phyloP scores from a whole-genome alignment of 2,797 vertebrate species.

The Centropyge bicolor region DNA sequence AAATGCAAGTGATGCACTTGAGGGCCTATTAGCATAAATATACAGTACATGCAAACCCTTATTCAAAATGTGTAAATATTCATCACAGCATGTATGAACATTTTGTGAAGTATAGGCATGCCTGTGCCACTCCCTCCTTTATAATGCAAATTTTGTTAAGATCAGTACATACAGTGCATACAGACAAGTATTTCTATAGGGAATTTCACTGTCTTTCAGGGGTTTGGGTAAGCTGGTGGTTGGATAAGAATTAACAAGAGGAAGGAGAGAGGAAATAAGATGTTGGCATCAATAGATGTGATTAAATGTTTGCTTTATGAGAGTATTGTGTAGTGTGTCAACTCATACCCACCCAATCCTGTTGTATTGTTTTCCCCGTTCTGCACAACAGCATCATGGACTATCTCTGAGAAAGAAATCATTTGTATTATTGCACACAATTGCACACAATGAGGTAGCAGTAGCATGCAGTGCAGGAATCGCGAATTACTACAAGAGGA shows the following conservation, averaged over 20 bases:
- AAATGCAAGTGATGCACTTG: constrained; percentile 49
- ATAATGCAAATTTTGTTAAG: constrained; percentile 41
- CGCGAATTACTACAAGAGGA: neutral
- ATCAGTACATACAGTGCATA: constrained; percentile 11
- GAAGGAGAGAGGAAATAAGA: neutral
- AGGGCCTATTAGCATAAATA: constrained; percentile 45
- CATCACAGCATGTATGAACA: constrained; percentile 42
- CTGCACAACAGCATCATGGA: constrained; percentile 45
- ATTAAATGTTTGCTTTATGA: neutral
- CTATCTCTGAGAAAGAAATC: constrained; percentile 56
- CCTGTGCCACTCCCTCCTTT: constrained; percentile 21
- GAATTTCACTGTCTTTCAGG: constrained; percentile 1
- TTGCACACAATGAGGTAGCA: neutral
- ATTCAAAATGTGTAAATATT: constrained; percentile 54
- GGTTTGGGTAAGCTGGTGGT: neutral
- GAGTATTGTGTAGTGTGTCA: neutral
- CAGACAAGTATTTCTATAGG: constrained; percentile 6
- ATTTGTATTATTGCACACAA: neutral
- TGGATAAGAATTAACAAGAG: constrained; percentile 18
- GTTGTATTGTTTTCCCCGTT: constrained; percentile 59
- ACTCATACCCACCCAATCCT: constrained; percentile 47
- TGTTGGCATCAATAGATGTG: neutral
- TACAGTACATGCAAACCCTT: constrained; percentile 23
- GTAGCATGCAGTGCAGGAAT: neutral
- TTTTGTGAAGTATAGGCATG: constrained; percentile 28